Conservation (phyloP, 2,113 vertebrate genomes). For the Austrofundulus limnaeus region DNA sequence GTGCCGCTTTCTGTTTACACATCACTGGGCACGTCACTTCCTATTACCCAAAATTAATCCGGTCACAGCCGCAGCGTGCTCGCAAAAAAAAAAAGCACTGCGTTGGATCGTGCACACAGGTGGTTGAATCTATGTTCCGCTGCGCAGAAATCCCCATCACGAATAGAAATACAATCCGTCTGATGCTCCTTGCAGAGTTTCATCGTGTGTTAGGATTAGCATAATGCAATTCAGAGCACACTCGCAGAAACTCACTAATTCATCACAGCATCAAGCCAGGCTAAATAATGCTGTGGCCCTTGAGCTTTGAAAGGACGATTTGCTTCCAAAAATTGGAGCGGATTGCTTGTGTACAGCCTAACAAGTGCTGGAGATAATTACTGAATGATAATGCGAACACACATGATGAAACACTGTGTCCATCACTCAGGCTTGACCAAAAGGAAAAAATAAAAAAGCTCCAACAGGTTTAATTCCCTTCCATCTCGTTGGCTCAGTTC, state of each 20-base stretch:
- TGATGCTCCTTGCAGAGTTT: constrained; percentile 48
- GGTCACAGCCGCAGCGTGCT: constrained; percentile 6
- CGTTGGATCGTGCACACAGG: constrained; percentile 49
- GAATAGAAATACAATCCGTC: constrained; percentile 48
- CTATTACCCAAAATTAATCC: constrained; percentile 33
- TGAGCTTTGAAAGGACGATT: constrained; percentile 47
- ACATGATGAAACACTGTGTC: constrained; percentile 13
- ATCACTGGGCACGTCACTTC: constrained; percentile 40
- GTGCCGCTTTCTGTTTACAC: constrained; percentile 43
- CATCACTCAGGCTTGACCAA: constrained; percentile 21
- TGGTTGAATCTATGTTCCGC: constrained; percentile 46
- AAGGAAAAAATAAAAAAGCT: constrained; percentile 2
- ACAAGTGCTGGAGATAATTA: constrained; percentile 43
- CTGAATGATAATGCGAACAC: constrained; percentile 46
- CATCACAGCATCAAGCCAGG: constrained; percentile 58
- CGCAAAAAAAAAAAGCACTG: constrained; percentile 30
- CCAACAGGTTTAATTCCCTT: constrained; percentile 20
- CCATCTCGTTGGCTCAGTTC: constrained; percentile 29
- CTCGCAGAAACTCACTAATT: constrained; percentile 66
- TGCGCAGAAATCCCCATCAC: constrained; percentile 31
- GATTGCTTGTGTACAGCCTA: constrained; percentile 52
- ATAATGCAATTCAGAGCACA: constrained; percentile 68
- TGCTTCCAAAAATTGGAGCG: constrained; percentile 63
- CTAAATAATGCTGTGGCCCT: constrained; percentile 61
- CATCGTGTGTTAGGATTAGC: constrained; percentile 57